Evolutionary conservation across 92 coral and sea anemone species (phyloP).

Genomic region (Diadumene lineata): DNA sequence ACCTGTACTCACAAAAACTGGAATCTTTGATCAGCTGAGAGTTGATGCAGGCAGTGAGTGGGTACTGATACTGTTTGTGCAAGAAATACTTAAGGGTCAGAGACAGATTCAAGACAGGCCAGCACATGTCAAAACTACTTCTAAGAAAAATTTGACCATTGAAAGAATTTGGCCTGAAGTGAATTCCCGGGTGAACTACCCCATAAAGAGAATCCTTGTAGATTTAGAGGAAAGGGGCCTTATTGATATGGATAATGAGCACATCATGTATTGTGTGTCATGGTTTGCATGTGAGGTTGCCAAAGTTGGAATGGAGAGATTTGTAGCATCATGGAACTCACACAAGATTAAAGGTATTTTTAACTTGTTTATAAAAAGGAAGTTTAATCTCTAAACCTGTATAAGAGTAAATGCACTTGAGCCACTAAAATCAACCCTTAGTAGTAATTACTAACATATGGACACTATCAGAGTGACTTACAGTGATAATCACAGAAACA

Average conservation of each 20-base stretch:
- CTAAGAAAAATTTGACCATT: constrained; percentile 28
- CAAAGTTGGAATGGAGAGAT: constrained; percentile 31
- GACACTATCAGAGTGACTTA: too few relatives aligned
- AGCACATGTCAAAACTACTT: constrained; percentile 35
- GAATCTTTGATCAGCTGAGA: constrained; percentile 39
- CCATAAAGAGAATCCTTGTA: constrained; percentile 21
- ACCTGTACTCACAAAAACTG: constrained; percentile 41
- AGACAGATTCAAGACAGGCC: constrained; percentile 31
- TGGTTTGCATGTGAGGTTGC: constrained; percentile 24
- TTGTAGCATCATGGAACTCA: constrained; percentile 39
- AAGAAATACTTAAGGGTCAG: constrained; percentile 29
- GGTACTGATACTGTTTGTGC: constrained; percentile 31
- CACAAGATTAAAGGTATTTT: constrained; percentile 27
- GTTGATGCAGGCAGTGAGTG: constrained; percentile 41
- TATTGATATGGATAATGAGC: constrained; percentile 36
- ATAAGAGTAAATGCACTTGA: too few relatives aligned
- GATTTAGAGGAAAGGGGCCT: constrained; percentile 31
- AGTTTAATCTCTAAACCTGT: too few relatives aligned
- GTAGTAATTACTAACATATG: too few relatives aligned
- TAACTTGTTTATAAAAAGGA: too few relatives aligned
- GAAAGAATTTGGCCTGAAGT: constrained; percentile 43
- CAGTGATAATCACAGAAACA: too few relatives aligned
- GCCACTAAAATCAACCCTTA: too few relatives aligned
- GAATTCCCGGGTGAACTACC: constrained; percentile 31
- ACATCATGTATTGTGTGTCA: constrained; percentile 36